Evolutionary conservation across 1,140 invertebrate genomes (phyloP), one percentile per base, ranked within the genome.

Genomic region (Drosophila seguyi): DNA sequence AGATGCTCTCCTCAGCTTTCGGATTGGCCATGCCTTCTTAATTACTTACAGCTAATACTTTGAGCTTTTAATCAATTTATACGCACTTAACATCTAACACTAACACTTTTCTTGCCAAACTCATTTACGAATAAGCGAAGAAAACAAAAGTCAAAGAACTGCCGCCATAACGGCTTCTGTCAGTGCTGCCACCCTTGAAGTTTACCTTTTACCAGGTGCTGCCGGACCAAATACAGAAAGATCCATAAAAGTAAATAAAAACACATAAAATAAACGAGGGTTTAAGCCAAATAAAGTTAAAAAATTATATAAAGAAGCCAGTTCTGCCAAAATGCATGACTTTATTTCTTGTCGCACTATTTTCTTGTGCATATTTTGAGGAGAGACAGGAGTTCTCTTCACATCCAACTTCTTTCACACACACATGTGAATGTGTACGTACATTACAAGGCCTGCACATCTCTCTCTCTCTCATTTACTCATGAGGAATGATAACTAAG

Each of bases 1-100:
- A 81, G 45, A 75, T 71, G 29, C 47, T 68, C 13, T 75, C 47
- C 20, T 63, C 69, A 0, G 39, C 42, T 42, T 29, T 36, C n/a
- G 25, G 14, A 38, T 66, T 38, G 20, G 53, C 56, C 81, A 83
- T 83, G 53, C 20, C 45, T 7, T 22, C 14, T 16, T 2, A 8
- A 20, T 14, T 3, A 4, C 29, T 34, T 34, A 50, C 7, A 50
- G 18, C 27, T 50, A 31, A 31, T 3, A 50, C 1, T 18, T 13
- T 13, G 6, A 50, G 0, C 5, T 13, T 6, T 50, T 18, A 13
- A 36, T 36, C 3, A n/a, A 22, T 22, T 53, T 20, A 20, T 3
- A 3, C 7, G 18, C 18, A 22, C 18, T 16, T 53, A 8, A 53
- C 11, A 6, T 36, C 7, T 36, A 25, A 55, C 14, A 10, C 2